phyloP scores from a whole-genome alignment of 2,888 invertebrate species.

The Leucophenga montana region DNA sequence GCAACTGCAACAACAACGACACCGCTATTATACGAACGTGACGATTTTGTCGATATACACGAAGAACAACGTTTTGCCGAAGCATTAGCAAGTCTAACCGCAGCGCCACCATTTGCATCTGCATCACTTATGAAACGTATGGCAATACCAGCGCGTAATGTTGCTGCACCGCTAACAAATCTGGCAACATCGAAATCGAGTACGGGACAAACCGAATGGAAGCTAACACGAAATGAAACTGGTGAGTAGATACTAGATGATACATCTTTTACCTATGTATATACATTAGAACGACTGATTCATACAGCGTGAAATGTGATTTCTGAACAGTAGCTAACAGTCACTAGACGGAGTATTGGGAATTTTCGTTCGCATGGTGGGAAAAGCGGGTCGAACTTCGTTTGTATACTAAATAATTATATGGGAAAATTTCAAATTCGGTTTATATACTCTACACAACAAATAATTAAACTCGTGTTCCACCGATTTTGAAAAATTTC shows the following conservation, averaged over 20 bases:
- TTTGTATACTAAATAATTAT: too few relatives aligned
- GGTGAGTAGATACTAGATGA: constrained; percentile 50
- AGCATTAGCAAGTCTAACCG: constrained; percentile 17
- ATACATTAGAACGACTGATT: too few relatives aligned
- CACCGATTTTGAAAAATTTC: too few relatives aligned
- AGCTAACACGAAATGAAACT: constrained; percentile 51
- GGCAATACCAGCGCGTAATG: constrained; percentile 12
- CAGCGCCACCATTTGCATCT: background rate
- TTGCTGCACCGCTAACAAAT: background rate
- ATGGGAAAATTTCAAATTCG: too few relatives aligned
- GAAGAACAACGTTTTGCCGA: constrained; percentile 26
- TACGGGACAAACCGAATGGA: constrained; percentile 34
- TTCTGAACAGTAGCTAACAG: too few relatives aligned
- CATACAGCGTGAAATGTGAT: too few relatives aligned
- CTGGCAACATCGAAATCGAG: background rate
- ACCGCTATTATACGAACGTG: background rate
- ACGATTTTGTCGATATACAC: background rate
- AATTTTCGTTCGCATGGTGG: too few relatives aligned
- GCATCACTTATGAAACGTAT: constrained; percentile 14
- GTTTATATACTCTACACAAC: too few relatives aligned
- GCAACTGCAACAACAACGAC: constrained; percentile 30
- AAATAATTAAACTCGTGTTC: too few relatives aligned
- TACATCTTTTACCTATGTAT: constrained; percentile 4
- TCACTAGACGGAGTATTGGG: too few relatives aligned
- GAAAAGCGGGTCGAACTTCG: too few relatives aligned